A percentile compares a stretch with the other conserved stretches of the same genome.
These are phyloP conservation scores for Gymnorhina tibicen DNA, from an alignment of 2,113 vertebrate species.

Conservation along the genomic window DNA sequence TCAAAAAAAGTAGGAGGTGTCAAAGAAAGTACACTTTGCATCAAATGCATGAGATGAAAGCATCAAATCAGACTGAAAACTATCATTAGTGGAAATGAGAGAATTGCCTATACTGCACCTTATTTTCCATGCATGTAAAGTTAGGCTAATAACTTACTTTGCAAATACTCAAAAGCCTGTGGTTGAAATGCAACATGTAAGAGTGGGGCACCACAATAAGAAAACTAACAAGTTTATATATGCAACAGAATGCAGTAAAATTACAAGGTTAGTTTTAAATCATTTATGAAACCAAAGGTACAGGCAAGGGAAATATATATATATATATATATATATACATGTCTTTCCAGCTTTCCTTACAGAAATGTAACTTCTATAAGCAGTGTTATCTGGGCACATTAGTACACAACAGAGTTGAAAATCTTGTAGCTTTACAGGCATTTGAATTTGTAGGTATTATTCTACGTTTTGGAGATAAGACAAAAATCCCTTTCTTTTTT, in stretches of 20 bases:
- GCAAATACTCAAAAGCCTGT: not conserved
- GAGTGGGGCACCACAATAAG: not conserved
- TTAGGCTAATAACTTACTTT: not conserved
- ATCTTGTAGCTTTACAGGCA: not conserved
- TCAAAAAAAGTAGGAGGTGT: not conserved
- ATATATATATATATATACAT: not conserved
- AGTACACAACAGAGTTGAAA: not conserved
- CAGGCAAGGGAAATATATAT: not conserved
- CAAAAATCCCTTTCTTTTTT: not conserved
- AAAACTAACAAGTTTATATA: not conserved
- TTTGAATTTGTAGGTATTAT: not conserved
- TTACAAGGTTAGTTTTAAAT: not conserved
- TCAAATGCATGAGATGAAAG: not conserved
- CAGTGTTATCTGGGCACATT: not conserved
- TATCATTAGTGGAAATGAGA: not conserved
- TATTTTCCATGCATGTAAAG: not conserved
- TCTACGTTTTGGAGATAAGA: accelerated
- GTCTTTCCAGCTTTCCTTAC: not conserved
- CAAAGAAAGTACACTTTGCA: not conserved
- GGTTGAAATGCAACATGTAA: not conserved
- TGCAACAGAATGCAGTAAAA: not conserved
- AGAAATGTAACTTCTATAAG: not conserved
- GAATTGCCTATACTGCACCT: not conserved
- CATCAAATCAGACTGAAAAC: not conserved
- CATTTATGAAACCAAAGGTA: not conserved